Base-by-base conservation (phyloP, 2,113 vertebrate species). In the Onychostruthus taczanowskii region DNA sequence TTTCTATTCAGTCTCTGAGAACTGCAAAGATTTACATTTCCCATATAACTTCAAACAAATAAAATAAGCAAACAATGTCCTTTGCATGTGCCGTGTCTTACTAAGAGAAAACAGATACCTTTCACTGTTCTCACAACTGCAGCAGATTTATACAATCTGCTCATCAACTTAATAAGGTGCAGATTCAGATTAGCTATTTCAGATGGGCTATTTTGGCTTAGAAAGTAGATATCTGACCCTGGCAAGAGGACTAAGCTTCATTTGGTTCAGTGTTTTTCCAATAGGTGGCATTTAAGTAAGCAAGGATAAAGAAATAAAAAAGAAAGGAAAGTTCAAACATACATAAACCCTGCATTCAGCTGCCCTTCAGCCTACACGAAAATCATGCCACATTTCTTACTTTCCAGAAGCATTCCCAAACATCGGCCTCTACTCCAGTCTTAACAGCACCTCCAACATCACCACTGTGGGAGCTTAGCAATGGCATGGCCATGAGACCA, bases 41-140 rank as follows among this genome's bases (percentile, higher is more conserved):
- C 31, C 49, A 68, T 68, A 75, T 75, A 37, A 90, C 53, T 84
- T 92, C 50, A 93, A 89, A 95, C 20, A 64, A 80, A 84, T 81
- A 82, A 89, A 90, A 87, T 81, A 92, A 90, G 72, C 59, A 91
- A 88, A 74, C 37, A 16, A 41, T 59, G 44, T 70, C 44, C 41
- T 90, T 53, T 72, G 56, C 35, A 61, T 78, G 30, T 59, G 39
- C 20, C 0, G 0, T 64, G 52, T 77, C 68, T 84, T 89, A 44
- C 62, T 84, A 92, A 86, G 53, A 81, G 67, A 87, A 95, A 96
- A 89, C 69, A 88, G 83, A 94, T 47, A 74, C 37, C 24, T 93
- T 73, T 67, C 55, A 27, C 66, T 84, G 28, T 69, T 94, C 64
- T 64, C 6, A 3, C 39, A 88, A 41, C 39, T 87, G 66, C 44